These are phyloP conservation scores for Bothrops jararaca DNA, from an alignment of 2,113 vertebrate genomes.

Conservation along the genomic window DNA sequence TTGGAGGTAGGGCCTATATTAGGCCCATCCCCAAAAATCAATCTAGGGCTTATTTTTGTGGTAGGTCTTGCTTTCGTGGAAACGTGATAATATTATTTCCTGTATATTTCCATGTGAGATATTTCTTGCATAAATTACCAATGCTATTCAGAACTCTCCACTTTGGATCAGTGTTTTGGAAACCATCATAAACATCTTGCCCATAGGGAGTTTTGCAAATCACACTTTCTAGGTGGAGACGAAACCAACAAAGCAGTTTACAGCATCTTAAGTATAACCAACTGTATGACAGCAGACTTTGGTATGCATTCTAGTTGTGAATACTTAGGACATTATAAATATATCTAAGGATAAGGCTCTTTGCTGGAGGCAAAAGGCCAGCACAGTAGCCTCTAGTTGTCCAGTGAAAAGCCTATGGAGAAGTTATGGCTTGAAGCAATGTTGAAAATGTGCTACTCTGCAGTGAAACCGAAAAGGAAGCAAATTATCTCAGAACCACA, in stretches of 20 bases:
- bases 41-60: too few species aligned
- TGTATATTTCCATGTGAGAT: neutral
- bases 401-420: neutral
- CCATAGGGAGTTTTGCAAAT: neutral
- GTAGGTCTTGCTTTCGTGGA: too few species aligned
- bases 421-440: neutral
- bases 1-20: too few species aligned
- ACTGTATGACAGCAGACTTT: neutral
- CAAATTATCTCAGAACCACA: neutral
- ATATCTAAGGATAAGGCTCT: neutral
- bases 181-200: neutral
- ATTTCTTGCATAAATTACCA: neutral
- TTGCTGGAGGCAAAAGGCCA: neutral
- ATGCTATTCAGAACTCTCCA: constrained; percentile 7
- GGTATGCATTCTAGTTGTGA: neutral
- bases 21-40: too few species aligned
- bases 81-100: neutral
- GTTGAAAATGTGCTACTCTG: neutral
- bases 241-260: neutral
- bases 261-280: neutral
- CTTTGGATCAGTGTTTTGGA: neutral
- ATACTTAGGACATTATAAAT: neutral
- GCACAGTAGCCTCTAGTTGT: neutral
- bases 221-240: neutral
- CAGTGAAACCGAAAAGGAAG: neutral